Evolutionary conservation across 2,113 vertebrate species (phyloP), one percentile per base, ranked within the genome.

Genomic region (Butastur rufipennis): DNA sequence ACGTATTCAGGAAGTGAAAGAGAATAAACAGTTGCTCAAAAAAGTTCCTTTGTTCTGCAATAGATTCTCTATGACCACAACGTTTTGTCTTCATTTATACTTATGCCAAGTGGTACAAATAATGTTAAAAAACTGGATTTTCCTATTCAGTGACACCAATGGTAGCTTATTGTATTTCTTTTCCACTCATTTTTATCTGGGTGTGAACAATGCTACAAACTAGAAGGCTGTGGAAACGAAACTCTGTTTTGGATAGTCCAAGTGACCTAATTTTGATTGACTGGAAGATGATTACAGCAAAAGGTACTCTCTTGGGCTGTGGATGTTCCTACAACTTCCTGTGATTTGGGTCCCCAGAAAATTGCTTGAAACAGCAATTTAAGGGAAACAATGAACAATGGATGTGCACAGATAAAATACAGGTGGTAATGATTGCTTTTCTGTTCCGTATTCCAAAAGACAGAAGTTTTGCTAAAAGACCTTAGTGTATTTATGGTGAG

Each of bases 271-370:
- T 73, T 86, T 73, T 58, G 31, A 85, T 1, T 40, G 43, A 48
- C 0, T 31, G 21, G 36, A 34, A 81, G 20, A 71, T 2, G 1
- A 72, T 20, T 36, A 71, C 0, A 8, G 22, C 29, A 65, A 86
- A 88, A 72, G 13, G 5, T n/a, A 42, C 10, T 42, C 21, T 84
- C 48, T 47, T 26, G 32, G 38, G 63, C 48, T 42, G 25, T 7
- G 25, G 34, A 32, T 25, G 6, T 29, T 80, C 48, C 67, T 58
- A 80, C 80, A 77, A 59, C 13, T n/a, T 82, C 59, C 58, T 62
- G 48, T n/a, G 12, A 81, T 53, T 67, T 52, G n/a, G 12, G 13
- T 58, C 16, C 59, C 50, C 11, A 77, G 45, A 86, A 86, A 74
- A 34, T 66, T 19, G 53, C 31, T 34, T 59, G 32, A 71, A 92